Conservation (phyloP, 64 coral and sea anemone species). For the Stichodactyla mertensii region DNA sequence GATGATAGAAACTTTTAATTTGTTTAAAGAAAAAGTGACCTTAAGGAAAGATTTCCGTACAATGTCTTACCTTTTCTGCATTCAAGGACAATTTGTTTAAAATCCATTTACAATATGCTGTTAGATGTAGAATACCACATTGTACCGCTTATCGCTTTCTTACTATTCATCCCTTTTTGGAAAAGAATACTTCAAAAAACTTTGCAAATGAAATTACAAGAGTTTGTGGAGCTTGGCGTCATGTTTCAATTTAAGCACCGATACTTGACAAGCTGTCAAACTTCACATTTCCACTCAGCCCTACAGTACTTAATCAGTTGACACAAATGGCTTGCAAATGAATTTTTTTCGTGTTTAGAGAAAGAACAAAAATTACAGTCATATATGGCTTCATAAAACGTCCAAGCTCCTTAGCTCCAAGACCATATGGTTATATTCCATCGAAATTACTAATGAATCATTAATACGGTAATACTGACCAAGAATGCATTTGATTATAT, state of each 20-base stretch:
- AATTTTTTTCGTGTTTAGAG: not conserved
- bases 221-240: not conserved
- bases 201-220: not conserved
- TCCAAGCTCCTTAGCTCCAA: not conserved
- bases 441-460: not conserved
- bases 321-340: not conserved
- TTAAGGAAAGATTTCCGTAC: no score
- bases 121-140: not conserved
- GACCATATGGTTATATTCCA: not conserved
- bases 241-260: not conserved
- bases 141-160: not conserved
- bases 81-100: not conserved
- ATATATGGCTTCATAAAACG: no score
- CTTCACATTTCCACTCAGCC: not conserved
- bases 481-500: not conserved
- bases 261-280: conserved; percentile 1
- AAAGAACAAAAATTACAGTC: no score
- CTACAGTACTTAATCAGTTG: not conserved
- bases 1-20: no score
- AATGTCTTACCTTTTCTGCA: not conserved
- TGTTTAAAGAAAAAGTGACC: no score
- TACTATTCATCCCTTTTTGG: not conserved
- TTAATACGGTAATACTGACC: not conserved
- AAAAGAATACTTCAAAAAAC: not conserved
- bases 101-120: not conserved